Base-by-base conservation (phyloP, 1,140 invertebrate genomes). In the Drosophila varians region DNA sequence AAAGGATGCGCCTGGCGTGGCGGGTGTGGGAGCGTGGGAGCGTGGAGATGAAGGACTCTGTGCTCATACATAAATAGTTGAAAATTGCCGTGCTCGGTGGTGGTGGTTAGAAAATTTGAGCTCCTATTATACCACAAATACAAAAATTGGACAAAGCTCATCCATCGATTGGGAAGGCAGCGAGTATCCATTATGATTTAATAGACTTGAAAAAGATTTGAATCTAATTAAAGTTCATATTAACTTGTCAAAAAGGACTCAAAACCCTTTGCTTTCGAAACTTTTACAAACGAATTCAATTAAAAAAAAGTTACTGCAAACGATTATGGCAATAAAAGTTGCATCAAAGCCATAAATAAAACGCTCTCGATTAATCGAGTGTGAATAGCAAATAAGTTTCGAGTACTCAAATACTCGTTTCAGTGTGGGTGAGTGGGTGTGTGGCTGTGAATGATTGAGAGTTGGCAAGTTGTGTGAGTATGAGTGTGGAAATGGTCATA, bases 41-140 rank as follows among this genome's bases (percentile, higher is more conserved):
- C 49, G 53, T 36, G 3, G 49, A n/a, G n/a, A n/a, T n/a, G n/a
- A n/a, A n/a, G n/a, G n/a, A 47, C 38, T 28, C 60, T 28, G 16
- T 36, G 28, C 76, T 86, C 36, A 38, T 38, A 38, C 76, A 80
- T 79, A 86, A 84, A 87, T 73, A 72, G 80, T 68, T 78, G 64
- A 69, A 87, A 86, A 86, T 84, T 71, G 58, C 70, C 62, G 18
- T 54, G 58, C 71, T 78, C 71, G n/a, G n/a, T n/a, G n/a, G n/a
- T n/a, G n/a, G n/a, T 42, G 61, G 57, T 31, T 34, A 42, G 34
- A 42, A 51, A 34, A 42, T 51, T 36, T 51, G 62, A 28, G 19
- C 34, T 28, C 40, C 64, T 65, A 62, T 46, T 5, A 21, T 14
- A n/a, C 23, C 7, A 23, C 26, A 6, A 9, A 51, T 23, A 11